Conservation (phyloP, 1,140 invertebrate genomes). For the Cheumatopsyche charites region DNA sequence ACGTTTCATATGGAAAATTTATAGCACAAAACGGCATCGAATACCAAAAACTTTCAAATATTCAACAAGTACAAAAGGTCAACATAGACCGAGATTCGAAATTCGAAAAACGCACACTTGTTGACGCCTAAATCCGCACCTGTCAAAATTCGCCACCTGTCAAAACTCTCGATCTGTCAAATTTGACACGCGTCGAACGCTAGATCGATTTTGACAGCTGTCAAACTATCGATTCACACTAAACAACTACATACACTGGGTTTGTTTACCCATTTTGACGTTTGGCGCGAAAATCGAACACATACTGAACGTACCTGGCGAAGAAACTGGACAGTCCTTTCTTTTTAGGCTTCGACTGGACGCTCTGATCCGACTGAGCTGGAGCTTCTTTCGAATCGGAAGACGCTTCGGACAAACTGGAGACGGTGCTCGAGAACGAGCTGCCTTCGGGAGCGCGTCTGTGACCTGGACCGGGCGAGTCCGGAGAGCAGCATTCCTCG, state of each 20-base stretch:
- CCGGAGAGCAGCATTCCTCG: slow-evolving; percentile 58
- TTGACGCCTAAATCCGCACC: no score
- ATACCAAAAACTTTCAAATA: no score
- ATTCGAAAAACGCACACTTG: no score
- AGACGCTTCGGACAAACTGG: slow-evolving; percentile 60
- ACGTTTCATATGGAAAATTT: no score
- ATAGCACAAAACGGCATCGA: no score
- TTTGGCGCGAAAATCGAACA: background rate
- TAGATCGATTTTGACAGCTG: no score
- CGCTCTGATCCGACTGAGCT: slow-evolving; percentile 49
- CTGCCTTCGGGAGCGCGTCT: slow-evolving; percentile 59
- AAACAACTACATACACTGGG: background rate
- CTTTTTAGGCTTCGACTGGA: slow-evolving; percentile 55
- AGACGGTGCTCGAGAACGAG: slow-evolving; percentile 60
- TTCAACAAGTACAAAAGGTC: no score
- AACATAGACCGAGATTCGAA: no score
- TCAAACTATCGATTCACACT: no score
- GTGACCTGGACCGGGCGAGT: slow-evolving; percentile 59
- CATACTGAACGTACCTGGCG: slow-evolving; percentile 53
- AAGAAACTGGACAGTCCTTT: slow-evolving; percentile 60
- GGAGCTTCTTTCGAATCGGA: slow-evolving; percentile 53
- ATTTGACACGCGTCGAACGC: no score
- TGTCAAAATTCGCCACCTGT: no score
- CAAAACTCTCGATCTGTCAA: no score
- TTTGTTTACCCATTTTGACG: slow-evolving; percentile 6